These are phyloP conservation scores for Silurus glanis DNA, from an alignment of 2,113 vertebrate genomes.

Conservation along the genomic window DNA sequence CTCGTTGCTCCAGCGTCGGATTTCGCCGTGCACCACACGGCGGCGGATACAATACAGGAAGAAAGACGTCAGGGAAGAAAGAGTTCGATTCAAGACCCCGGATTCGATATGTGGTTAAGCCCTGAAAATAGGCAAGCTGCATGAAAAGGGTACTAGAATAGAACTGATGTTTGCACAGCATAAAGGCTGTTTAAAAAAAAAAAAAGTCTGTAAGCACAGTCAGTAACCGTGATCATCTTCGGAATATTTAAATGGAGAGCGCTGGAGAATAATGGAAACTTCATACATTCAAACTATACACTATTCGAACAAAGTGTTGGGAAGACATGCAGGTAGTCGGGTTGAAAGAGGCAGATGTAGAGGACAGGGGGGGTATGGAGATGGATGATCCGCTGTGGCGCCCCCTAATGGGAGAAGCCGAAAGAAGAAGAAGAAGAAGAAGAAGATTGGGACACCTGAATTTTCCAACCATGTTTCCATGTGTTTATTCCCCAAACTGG, in stretches of 20 bases:
- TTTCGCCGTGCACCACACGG: slow-evolving; percentile 38
- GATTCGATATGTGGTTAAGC: slow-evolving; percentile 32
- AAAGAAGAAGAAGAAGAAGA: no score
- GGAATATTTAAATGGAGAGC: neutral
- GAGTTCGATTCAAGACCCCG: neutral
- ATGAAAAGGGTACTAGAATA: neutral
- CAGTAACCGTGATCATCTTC: neutral
- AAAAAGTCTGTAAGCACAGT: neutral
- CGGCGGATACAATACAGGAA: slow-evolving; percentile 12
- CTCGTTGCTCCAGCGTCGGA: slow-evolving; percentile 42
- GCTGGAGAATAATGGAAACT: no score
- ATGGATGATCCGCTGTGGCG: no score
- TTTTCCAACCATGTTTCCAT: no score
- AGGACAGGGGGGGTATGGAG: no score
- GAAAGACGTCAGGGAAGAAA: slow-evolving; percentile 13
- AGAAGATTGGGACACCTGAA: no score
- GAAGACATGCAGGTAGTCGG: no score
- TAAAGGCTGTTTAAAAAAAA: neutral
- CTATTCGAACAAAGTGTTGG: no score
- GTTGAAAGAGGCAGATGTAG: no score
- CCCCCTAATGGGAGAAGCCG: no score
- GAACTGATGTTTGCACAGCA: neutral
- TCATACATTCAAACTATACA: no score
- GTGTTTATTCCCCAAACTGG: no score
- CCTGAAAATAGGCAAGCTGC: slow-evolving; percentile 17